Base-by-base conservation (phyloP, 2,888 invertebrate species). In the Agonopterix alstromeriana region DNA sequence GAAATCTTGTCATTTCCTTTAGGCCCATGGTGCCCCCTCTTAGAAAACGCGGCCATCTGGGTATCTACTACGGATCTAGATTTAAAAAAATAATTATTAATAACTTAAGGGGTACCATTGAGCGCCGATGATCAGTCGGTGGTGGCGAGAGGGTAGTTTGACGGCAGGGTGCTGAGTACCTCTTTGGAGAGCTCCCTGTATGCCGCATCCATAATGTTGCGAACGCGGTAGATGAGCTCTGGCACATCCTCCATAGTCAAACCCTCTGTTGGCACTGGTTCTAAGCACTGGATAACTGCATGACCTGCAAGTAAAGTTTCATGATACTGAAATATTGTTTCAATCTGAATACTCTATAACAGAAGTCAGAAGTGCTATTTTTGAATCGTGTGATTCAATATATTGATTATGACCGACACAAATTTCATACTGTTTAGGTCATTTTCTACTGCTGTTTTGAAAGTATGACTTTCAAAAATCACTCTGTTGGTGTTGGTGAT, bases 171-270 rank as follows among this genome's bases (percentile, higher is more conserved):
- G 43, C 81, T 73, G 1, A 90, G 63, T 9, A 90, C 87, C 60
- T 90, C 90, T 53, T 84, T 85, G 7, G 86, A 84, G 5, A 90
- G 73, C 51, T 86, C 85, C 54, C 85, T 81, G 67, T 90, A 90
- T 0, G 80, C 81, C 36, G 79, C 72, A 53, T 84, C 82, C 91
- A 91, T 91, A 27, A 78, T 68, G 49, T 77, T 73, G 17, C 86
- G 82, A 0, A 90, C 85, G 53, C 77, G 81, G 42, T 73, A 73
- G 50, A 89, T 89, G 36, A 91, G 72, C 10, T 81, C 82, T 0
- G 88, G 87, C 1, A 91, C 82, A 55, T 91, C 90, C 1, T 86
- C 81, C 70, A 83, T 77, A 0, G 80, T 84, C 38, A 90, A 64
- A 1, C 90, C 89, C 27, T 67, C 70, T 0, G 91, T 91, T 0